Conservation (phyloP, 2,113 vertebrate genomes). For the Zootoca vivipara region DNA sequence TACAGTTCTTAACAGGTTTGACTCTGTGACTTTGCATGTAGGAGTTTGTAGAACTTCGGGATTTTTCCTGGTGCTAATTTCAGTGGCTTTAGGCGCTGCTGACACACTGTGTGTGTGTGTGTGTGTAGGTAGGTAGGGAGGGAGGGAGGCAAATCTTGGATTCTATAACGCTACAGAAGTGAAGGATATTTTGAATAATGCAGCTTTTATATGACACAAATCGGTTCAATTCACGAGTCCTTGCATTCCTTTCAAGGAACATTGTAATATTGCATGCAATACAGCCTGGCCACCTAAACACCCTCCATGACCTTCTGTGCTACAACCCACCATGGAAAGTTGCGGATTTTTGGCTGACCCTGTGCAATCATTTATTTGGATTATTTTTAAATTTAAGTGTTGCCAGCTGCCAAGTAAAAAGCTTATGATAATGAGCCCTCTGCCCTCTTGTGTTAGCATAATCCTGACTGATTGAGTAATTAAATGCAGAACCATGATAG, state of each 20-base stretch:
- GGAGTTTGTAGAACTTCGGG: background rate
- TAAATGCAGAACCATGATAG: constrained; percentile 7
- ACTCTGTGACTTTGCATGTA: constrained; percentile 23
- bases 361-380: constrained; percentile 3
- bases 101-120: rapidly evolving
- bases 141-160: background rate
- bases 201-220: background rate
- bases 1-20: background rate
- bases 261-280: background rate
- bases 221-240: background rate
- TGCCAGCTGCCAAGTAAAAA: constrained; percentile 30
- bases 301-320: background rate
- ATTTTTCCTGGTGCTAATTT: background rate
- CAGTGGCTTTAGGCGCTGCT: background rate
- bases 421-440: background rate
- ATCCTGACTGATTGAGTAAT: constrained; percentile 25
- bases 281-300: background rate
- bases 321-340: background rate
- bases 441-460: constrained; percentile 3
- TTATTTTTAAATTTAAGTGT: constrained; percentile 30
- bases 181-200: background rate
- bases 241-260: constrained; percentile 3
- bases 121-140: too few relatives aligned
- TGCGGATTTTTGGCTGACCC: background rate
- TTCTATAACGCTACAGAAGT: background rate